Evolutionary conservation across 2,113 vertebrate genomes (phyloP).

Genomic region (Ibidorhyncha struthersii): DNA sequence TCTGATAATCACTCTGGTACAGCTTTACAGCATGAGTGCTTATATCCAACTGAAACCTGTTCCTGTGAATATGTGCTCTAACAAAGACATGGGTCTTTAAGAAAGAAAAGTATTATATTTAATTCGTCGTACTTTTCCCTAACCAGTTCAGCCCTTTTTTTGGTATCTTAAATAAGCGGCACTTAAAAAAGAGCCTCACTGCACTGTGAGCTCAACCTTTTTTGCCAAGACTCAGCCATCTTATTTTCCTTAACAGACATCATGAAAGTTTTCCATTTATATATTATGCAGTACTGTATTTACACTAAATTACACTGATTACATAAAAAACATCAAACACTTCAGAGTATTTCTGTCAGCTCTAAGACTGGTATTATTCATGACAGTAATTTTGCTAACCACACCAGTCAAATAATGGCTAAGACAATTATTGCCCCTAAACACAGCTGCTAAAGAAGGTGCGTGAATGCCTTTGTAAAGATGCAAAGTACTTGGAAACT

Average conservation of each 20-base stretch:
- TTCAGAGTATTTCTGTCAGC: background rate
- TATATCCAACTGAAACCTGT: background rate
- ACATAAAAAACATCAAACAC: background rate
- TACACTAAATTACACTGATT: background rate
- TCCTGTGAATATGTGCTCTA: background rate
- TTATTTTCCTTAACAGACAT: background rate
- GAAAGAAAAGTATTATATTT: background rate
- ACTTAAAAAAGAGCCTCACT: background rate
- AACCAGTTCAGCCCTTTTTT: background rate
- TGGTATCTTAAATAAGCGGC: background rate
- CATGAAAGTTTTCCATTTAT: background rate
- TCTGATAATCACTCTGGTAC: background rate
- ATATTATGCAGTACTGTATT: background rate
- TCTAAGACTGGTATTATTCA: background rate
- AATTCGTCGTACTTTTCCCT: background rate
- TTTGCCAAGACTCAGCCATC: background rate
- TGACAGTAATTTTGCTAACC: constrained; percentile 30
- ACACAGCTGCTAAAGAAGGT: constrained; percentile 14
- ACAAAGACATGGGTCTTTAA: background rate
- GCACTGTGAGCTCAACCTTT: background rate
- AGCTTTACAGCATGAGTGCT: background rate
- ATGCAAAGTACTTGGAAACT: constrained; percentile 2
- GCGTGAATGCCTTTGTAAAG: constrained; percentile 17
- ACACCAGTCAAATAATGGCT: background rate
- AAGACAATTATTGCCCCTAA: constrained; percentile 13